Percentiles rank a stretch among this genome's conserved stretches.
These are phyloP conservation scores for Crotalus horridus DNA, from an alignment of 2,113 vertebrate genomes.

Conservation along the genomic window DNA sequence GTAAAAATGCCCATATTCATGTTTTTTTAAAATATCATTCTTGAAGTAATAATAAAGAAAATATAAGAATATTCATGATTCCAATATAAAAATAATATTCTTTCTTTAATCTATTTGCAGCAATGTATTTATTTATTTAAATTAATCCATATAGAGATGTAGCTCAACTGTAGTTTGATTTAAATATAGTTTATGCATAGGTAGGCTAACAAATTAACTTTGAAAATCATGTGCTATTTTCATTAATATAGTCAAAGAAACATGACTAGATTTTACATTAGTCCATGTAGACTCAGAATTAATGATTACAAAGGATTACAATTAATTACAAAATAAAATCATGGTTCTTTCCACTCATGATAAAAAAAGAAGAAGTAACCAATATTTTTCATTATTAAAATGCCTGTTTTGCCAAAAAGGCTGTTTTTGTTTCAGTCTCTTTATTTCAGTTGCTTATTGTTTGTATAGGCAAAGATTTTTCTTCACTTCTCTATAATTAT, in stretches of 20 bases:
- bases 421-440: neutral
- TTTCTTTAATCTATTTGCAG: neutral
- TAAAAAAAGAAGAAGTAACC: neutral
- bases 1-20: neutral
- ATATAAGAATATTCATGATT: neutral
- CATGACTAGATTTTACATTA: neutral
- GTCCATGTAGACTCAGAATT: neutral
- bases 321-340: neutral
- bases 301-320: neutral
- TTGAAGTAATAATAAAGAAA: neutral
- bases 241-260: neutral
- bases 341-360: neutral
- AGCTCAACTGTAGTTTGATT: neutral
- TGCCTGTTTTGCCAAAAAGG: neutral
- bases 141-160: neutral
- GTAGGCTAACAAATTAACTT: neutral
- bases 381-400: neutral
- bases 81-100: neutral
- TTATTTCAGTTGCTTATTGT: neutral
- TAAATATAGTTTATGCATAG: neutral
- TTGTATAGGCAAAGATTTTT: neutral
- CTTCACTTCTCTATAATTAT: neutral
- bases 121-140: neutral
- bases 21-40: neutral
- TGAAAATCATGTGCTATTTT: neutral